Evolutionary conservation across 2,888 invertebrate species (phyloP).

Genomic region (Microchrysa polita): DNA sequence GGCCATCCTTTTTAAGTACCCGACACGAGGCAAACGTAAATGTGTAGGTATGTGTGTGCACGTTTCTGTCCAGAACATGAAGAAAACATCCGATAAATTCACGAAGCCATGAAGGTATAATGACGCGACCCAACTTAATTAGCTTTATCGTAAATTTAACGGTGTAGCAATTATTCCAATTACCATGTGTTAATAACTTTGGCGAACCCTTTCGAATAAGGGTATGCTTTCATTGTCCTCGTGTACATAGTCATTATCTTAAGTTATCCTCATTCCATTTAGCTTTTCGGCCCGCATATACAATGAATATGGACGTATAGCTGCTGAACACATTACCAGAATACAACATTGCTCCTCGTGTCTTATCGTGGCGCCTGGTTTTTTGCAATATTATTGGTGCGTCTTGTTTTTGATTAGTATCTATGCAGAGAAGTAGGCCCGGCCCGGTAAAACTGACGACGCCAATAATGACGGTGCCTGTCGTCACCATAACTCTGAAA

Average conservation of each 20-base stretch:
- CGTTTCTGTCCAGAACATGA: too few species aligned
- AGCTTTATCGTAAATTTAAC: conserved; percentile 4
- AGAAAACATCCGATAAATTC: too few species aligned
- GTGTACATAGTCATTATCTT: conserved; percentile 2
- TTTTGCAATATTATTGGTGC: too few species aligned
- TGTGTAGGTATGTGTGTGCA: too few species aligned
- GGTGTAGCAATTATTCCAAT: conserved; percentile 18
- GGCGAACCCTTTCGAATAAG: conserved; percentile 12
- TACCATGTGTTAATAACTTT: conserved; percentile 19
- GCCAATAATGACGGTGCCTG: too few species aligned
- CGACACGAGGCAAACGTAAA: too few species aligned
- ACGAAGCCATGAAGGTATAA: neutral
- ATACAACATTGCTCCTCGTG: neutral
- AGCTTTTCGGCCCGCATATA: neutral
- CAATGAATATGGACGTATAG: neutral
- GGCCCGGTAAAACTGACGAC: too few species aligned
- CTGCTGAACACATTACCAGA: neutral
- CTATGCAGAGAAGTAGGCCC: too few species aligned
- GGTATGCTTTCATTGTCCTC: too few species aligned
- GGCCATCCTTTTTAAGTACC: too few species aligned
- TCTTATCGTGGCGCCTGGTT: neutral
- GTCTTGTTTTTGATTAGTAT: too few species aligned
- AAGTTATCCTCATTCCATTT: conserved; percentile 2
- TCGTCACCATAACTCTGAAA: neutral
- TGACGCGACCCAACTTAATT: neutral